A percentile compares a stretch with the other conserved stretches of the same genome.
Conservation (phyloP, 2,113 vertebrate genomes). For the Pteropus alecto region DNA sequence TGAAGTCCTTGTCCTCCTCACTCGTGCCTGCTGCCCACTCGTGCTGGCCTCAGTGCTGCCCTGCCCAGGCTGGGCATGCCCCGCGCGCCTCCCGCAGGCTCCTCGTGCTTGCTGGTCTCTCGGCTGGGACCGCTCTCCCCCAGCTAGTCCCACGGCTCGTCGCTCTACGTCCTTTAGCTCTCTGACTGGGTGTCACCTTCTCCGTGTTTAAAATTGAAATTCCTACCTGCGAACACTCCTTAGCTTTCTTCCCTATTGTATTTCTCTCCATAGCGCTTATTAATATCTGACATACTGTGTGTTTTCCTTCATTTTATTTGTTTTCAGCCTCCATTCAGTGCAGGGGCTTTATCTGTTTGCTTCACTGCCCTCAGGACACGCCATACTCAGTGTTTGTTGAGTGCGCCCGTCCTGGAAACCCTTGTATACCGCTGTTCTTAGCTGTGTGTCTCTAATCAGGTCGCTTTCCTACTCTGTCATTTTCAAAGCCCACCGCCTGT, state of each 20-base stretch:
- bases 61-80: rapidly evolving
- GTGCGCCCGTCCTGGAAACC: background rate
- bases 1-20: rapidly evolving
- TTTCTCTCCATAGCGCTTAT: background rate
- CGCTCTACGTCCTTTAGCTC: background rate
- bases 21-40: rapidly evolving
- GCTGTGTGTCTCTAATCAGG: background rate
- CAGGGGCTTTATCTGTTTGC: background rate
- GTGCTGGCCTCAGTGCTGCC: rapidly evolving
- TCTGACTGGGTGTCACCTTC: background rate
- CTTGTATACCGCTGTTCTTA: rapidly evolving
- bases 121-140: too few species aligned
- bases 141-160: background rate
- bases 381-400: background rate
- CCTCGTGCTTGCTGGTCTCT: background rate
- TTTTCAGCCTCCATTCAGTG: background rate
- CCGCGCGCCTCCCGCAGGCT: background rate
- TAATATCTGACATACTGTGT: background rate
- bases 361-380: too few species aligned
- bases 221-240: background rate
- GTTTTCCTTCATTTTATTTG: background rate
- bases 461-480: background rate
- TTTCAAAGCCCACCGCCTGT: background rate
- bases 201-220: background rate
- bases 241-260: background rate